Base-by-base conservation (phyloP, 2,113 vertebrate genomes). In the Misgurnus mizolepis region DNA sequence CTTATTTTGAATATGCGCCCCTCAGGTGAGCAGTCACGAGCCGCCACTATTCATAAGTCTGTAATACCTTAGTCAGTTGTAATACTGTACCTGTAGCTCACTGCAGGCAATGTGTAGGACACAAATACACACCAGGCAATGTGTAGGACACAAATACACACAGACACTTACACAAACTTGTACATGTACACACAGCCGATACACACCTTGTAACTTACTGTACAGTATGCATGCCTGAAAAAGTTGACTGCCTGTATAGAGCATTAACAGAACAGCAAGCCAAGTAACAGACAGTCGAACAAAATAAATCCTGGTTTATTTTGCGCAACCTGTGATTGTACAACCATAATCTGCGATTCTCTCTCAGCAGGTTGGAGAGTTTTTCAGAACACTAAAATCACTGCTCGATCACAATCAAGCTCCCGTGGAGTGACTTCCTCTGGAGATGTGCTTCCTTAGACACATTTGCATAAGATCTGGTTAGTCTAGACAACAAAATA, bases 401-500 rank as follows among this genome's bases (percentile, higher is more conserved):
- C 56, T 68, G 71, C 79, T 68, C 45, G 62, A 81, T 81, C 73
- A 60, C 64, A 81, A 68, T 60, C 71, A 73, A 50, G 45, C 71
- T 39, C 79, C 71, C 4, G 45, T 39, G 73, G 79, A 60, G 64
- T 6, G 55, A 58, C 50, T 68, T 67, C 69, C 79, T 22, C 67
- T 71, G 60, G 78, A 70, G 78, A 71, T 61, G 40, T 69, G 55
- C 65, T 61, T 79, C 77, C 77, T 69, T 79, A 68, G 65, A 7
- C 55, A 17, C 53, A 81, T 81, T 81, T 81, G 71, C 79, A 81
- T 81, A 66, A 49, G 79, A 67, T 75, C 73, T 68, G 73, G 75
- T 81, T 67, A 61, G 79, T 81, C 79, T 81, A 81, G 79, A 81
- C 79, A 68, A 76, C 64, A 60, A 81, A 80, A 80, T 45, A 80